phyloP scores from a whole-genome alignment of 2,797 vertebrate species.

The Amazona ochrocephala region DNA sequence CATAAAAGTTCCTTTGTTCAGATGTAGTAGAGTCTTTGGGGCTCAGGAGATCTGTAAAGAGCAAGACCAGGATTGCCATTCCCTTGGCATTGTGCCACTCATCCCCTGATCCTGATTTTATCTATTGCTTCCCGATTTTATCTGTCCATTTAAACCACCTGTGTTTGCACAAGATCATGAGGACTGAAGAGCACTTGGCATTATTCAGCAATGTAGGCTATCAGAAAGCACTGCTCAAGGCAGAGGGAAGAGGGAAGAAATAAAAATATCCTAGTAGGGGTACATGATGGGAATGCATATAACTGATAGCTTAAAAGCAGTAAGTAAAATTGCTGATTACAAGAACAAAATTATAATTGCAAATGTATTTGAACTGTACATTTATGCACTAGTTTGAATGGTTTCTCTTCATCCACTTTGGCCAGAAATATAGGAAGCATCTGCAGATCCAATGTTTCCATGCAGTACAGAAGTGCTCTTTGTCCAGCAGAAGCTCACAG shows the following conservation, averaged over 20 bases:
- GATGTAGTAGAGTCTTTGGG: not conserved
- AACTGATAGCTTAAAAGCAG: not conserved
- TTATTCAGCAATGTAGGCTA: not conserved
- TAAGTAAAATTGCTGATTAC: not conserved
- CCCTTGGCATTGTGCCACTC: not conserved
- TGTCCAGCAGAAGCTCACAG: not conserved
- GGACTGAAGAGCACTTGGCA: not conserved
- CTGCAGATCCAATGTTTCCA: not conserved
- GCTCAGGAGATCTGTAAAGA: not conserved
- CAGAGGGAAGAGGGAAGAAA: not conserved
- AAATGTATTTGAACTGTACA: rapidly evolving
- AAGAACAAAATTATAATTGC: not conserved
- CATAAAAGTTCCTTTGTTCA: not conserved
- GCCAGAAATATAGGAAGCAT: not conserved
- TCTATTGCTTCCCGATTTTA: not conserved
- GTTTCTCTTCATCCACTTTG: not conserved
- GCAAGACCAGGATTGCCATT: not conserved
- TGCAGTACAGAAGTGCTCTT: not conserved
- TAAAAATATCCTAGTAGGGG: not conserved
- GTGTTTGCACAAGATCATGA: not conserved
- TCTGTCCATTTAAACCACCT: not conserved
- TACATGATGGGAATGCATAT: not conserved
- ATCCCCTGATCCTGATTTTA: not conserved
- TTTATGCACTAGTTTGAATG: not conserved
- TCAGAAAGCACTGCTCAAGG: not conserved